Evolutionary conservation across 92 coral and sea anemone species (phyloP), one percentile per base, ranked within the genome.

Genomic region (Porites cylindrica): DNA sequence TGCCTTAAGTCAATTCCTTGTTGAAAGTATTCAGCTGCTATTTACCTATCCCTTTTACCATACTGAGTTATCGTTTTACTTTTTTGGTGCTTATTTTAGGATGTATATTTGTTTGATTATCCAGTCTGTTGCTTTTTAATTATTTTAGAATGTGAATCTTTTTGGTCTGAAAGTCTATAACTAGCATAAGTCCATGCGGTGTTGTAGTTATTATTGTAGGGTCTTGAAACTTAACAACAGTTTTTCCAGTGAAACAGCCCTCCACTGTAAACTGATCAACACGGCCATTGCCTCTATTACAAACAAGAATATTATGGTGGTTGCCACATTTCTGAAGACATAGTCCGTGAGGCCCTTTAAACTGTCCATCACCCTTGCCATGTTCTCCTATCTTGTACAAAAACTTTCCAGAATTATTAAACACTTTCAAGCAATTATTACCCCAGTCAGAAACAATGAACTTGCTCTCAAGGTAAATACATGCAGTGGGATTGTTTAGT

Each of bases 401-500:
- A 56, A 56, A 56, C 61, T 56, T 56, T 1, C 61, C 61, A 2
- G 61, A 0, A 56, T 56, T 56, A 14, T 56, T 17, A 56, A 56
- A 56, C 11, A 56, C 61, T 56, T 56, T 56, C 17, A 56, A 56
- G 61, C 61, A 11, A 10, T 56, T 0, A 10, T 56, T 56, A 7
- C 1, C 17, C 17, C 16, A 10, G 61, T 56, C 61, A 56, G 4
- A 56, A 10, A 56, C 61, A 56, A 56, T 14, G 16, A 8, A 56
- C 61, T 56, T 56, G 61, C 12, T 14, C 13, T 56, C 13, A 56
- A 12, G 61, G 11, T 56, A 14, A 56, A 56, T 56, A 56, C 61
- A 11, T 0, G 11, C 2, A 0, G 0, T 56, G 12, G 61, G 61
- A 0, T 4, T 10, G 60, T 0, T 0, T 7, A 0, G 10, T 0